Evolutionary conservation across 2,797 vertebrate genomes (phyloP), one percentile per base, ranked within the genome.

Genomic region (Cichlasoma orientale): DNA sequence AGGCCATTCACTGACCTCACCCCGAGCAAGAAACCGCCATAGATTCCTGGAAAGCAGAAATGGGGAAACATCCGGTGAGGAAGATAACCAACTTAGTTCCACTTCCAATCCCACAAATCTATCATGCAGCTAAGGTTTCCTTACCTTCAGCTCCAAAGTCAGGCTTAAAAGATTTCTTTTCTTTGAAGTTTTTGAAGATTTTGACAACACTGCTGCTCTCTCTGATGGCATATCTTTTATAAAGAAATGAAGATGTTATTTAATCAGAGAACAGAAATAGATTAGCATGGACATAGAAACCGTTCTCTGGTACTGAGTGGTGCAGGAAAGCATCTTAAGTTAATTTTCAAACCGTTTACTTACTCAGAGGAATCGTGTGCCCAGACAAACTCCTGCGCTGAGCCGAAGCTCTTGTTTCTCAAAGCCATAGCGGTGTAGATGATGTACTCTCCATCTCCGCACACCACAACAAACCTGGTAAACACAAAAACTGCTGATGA

Each of bases 101-200:
- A 41, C 56, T 58, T 84, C 3, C 6, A 75, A 71, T 81, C 74
- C 2, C 14, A 66, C 4, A 72, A 66, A 13, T 74, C 38, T 21
- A 52, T 7, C 5, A n/a, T 2, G n/a, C 5, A 75, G 7, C 16
- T 58, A 14, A 19, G 14, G 36, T 70, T 4, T 36, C 3, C 7
- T 74, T 90, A 97, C 98, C 97, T 95, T 99, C 98, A 82, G 98
- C 98, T 90, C 98, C 98, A 95, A 99, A 99, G 92, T 99, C 98
- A n/a, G 98, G 98, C 89, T 99, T 99, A 90, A 99, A 99, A 0
- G 97, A 97, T 82, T 99, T 99, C 93, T 99, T 99, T 93, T 99
- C 98, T 90, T 99, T 99, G 92, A 99, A 99, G 74, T 99, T 99
- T 93, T 99, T 99, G 93, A 99, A 99, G 92, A 99, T 97, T 93